Conservation (phyloP, 1,140 invertebrate species). For the Chlorops oryzae region DNA sequence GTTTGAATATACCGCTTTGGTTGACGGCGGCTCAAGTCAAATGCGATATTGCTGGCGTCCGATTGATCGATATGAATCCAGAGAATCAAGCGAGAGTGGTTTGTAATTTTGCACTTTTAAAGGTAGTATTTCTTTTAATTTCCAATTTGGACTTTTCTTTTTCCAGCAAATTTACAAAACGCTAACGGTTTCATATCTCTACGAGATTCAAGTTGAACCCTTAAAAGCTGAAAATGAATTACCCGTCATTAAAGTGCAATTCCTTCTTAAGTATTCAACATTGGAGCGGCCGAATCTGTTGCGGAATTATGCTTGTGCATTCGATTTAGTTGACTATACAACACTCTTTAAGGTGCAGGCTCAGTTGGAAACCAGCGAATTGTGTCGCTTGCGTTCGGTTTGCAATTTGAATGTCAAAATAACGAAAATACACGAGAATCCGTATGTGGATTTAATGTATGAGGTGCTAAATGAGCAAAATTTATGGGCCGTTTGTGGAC, state of each 20-base stretch:
- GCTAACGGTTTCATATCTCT: constrained; percentile 73
- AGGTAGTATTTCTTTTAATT: neutral
- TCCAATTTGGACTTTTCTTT: neutral
- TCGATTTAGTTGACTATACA: constrained; percentile 56
- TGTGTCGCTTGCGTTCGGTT: constrained; percentile 81
- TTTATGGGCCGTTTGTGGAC: constrained; percentile 86
- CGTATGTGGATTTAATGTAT: constrained; percentile 72
- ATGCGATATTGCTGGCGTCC: constrained; percentile 53
- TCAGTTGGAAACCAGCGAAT: constrained; percentile 77
- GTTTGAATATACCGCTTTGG: constrained; percentile 56
- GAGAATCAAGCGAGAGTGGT: constrained; percentile 36
- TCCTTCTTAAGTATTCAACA: constrained; percentile 60
- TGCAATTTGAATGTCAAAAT: constrained; percentile 78
- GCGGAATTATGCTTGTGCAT: constrained; percentile 52
- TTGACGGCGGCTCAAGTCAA: constrained; percentile 57
- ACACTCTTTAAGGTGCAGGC: constrained; percentile 80
- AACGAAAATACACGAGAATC: constrained; percentile 50
- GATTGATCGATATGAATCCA: constrained; percentile 61
- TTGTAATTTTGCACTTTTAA: constrained; percentile 11
- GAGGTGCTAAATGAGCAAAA: constrained; percentile 85
- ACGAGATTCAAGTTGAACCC: constrained; percentile 66
- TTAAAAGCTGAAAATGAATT: constrained; percentile 49
- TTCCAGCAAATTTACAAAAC: constrained; percentile 41
- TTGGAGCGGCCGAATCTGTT: constrained; percentile 50
- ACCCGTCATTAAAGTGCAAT: constrained; percentile 61